A percentile compares a stretch with the other conserved stretches of the same genome.
Conservation (phyloP, 2,888 invertebrate genomes). For the Flabesymbios commensalis region DNA sequence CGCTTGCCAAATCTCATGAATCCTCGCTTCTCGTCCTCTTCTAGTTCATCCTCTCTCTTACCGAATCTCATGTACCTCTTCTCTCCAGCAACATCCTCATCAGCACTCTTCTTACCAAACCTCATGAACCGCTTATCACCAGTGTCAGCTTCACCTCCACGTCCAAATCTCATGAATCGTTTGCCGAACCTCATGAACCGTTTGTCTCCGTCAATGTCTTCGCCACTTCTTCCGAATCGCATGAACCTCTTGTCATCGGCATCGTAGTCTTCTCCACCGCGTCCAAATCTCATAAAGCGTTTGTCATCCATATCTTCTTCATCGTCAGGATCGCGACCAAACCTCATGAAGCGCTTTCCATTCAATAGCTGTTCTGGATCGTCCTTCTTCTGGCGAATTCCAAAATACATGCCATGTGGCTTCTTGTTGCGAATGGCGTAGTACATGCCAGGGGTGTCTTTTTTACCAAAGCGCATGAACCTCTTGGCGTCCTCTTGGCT, state of each 20-base stretch:
- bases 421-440: too few species aligned
- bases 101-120: constrained; percentile 6
- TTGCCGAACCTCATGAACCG: too few species aligned
- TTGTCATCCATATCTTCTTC: neutral
- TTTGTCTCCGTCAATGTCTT: neutral
- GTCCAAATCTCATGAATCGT: constrained; percentile 16
- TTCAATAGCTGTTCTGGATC: too few species aligned
- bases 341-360: constrained; percentile 12
- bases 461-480: constrained; percentile 5
- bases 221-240: neutral
- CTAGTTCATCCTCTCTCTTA: neutral
- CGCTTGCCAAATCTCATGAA: constrained; percentile 8
- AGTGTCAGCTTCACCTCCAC: neutral
- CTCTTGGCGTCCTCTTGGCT: neutral
- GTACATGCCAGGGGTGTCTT: neutral
- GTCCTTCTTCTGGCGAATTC: too few species aligned
- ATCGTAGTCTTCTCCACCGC: neutral
- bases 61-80: constrained; percentile 14
- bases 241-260: constrained; percentile 3
- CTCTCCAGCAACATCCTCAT: neutral
- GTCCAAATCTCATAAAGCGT: constrained; percentile 5
- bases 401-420: too few species aligned
- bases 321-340: neutral
- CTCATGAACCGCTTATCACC: constrained; percentile 14
- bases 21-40: neutral